Percentiles rank a stretch among this genome's conserved stretches.
Conservation (phyloP, 2,113 vertebrate genomes). For the Phocoena sinus region DNA sequence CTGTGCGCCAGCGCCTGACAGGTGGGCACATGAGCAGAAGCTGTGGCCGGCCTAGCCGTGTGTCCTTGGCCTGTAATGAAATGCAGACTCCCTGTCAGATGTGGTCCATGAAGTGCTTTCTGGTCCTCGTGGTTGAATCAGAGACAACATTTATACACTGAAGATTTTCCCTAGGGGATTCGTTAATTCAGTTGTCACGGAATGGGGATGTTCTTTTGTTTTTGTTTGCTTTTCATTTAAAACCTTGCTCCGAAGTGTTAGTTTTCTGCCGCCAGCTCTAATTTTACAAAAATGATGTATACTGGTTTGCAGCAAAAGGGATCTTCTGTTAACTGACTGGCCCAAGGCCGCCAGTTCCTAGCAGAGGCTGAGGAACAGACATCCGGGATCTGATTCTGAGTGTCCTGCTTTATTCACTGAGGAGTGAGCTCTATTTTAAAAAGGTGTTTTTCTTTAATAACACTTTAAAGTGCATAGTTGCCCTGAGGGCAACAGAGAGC, state of each 20-base stretch:
- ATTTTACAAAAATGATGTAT: background rate
- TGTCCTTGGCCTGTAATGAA: background rate
- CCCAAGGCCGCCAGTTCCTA: background rate
- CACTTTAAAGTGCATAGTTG: background rate
- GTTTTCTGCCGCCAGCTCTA: background rate
- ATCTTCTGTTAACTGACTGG: background rate
- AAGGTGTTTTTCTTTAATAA: background rate
- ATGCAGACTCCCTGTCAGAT: fast-evolving
- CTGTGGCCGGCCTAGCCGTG: background rate
- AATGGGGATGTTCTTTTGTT: background rate
- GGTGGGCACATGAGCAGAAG: background rate
- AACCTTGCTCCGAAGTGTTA: background rate
- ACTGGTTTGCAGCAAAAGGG: background rate
- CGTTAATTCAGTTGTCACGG: background rate
- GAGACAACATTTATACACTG: background rate
- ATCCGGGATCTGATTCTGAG: background rate
- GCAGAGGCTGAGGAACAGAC: background rate
- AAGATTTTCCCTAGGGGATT: background rate
- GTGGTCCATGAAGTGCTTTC: background rate
- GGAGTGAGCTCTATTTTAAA: background rate
- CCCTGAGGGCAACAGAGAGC: background rate
- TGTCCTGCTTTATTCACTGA: background rate
- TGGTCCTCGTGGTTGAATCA: background rate
- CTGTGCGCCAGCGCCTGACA: background rate
- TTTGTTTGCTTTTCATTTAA: background rate